Conservation (phyloP, 2,888 invertebrate species). For the Cosmia trapezina region DNA sequence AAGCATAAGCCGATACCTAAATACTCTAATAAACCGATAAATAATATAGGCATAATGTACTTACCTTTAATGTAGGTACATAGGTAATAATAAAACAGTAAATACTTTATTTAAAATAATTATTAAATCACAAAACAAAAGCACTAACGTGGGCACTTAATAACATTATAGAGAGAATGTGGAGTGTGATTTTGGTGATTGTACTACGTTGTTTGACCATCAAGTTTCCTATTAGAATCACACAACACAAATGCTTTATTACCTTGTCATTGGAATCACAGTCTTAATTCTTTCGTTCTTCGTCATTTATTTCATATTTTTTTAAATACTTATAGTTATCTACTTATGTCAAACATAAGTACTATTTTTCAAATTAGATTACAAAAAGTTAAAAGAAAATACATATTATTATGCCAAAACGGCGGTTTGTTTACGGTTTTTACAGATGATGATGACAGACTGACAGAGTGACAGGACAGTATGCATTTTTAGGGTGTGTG, state of each 20-base stretch:
- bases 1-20: conserved; percentile 17
- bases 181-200: too few relatives aligned
- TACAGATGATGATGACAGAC: background rate
- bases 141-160: background rate
- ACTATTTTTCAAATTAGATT: background rate
- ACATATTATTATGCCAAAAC: background rate
- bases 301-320: background rate
- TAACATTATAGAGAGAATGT: conserved; percentile 16
- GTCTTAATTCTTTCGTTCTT: background rate
- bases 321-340: background rate
- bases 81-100: conserved; percentile 1
- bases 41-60: too few relatives aligned
- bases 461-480: too few relatives aligned
- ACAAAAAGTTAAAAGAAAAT: background rate
- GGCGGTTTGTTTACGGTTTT: conserved; percentile 28
- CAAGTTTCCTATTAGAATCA: conserved; percentile 30
- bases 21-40: too few relatives aligned
- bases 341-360: too few relatives aligned
- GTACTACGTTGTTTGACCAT: conserved; percentile 2
- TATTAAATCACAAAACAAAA: conserved; percentile 20
- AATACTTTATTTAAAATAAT: background rate
- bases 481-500: conserved; percentile 47
- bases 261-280: too few relatives aligned
- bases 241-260: too few relatives aligned
- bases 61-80: too few relatives aligned